phyloP scores from a whole-genome alignment of 2,113 vertebrate genomes.

The Athene cunicularia region DNA sequence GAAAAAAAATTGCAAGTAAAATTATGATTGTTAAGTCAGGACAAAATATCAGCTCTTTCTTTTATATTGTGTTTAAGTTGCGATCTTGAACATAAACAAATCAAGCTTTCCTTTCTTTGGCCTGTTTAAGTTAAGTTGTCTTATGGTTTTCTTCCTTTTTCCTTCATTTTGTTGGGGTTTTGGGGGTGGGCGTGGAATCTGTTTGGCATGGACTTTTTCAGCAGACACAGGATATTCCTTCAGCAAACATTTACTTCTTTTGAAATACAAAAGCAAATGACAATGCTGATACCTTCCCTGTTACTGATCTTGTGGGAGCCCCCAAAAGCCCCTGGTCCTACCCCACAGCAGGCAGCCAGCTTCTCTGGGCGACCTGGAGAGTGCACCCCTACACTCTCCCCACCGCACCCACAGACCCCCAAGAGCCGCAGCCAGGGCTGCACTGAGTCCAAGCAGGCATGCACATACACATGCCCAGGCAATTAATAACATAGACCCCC shows the following conservation, averaged over 20 bases:
- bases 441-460: too few relatives aligned
- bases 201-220: neutral
- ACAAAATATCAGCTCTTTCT: neutral
- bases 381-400: neutral
- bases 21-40: neutral
- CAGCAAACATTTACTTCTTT: fast-evolving
- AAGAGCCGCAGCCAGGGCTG: neutral
- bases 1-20: neutral
- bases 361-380: too few relatives aligned
- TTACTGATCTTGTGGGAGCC: fast-evolving
- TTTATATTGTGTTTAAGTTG: neutral
- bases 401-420: too few relatives aligned
- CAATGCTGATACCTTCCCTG: fast-evolving
- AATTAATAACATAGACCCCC: too few relatives aligned
- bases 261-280: fast-evolving
- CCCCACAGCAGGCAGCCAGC: fast-evolving
- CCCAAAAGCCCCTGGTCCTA: neutral
- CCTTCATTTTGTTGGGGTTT: neutral
- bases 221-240: neutral
- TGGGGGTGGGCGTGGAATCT: neutral
- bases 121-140: neutral
- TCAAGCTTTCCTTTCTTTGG: neutral
- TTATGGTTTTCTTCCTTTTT: neutral
- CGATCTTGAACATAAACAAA: neutral
- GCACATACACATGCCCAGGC: neutral